A percentile compares a stretch with the other conserved stretches of the same genome.
Conservation (phyloP, 2,113 vertebrate genomes). For the Ploceus nigricollis region DNA sequence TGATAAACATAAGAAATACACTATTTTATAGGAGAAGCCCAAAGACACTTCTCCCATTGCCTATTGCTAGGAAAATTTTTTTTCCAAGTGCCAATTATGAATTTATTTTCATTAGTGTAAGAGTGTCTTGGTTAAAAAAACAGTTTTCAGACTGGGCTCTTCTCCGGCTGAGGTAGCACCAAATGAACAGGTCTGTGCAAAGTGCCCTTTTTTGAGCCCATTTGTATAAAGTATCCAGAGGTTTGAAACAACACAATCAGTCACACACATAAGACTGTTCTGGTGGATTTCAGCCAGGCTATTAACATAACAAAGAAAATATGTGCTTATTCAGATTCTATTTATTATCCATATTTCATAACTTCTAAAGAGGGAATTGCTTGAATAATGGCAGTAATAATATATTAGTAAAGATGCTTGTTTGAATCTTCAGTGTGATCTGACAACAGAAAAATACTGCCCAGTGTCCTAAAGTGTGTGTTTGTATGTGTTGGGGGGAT, state of each 20-base stretch:
- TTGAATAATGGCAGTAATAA: not conserved
- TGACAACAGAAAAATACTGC: not conserved
- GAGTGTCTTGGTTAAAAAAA: not conserved
- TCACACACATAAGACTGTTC: not conserved
- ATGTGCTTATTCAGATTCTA: slow-evolving; percentile 7
- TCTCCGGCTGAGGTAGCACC: not conserved
- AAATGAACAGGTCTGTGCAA: not conserved
- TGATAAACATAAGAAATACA: not conserved
- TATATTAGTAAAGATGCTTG: not conserved
- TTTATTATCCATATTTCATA: slow-evolving; percentile 17
- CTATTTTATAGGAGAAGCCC: not conserved
- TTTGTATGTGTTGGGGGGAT: not conserved
- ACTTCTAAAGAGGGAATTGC: not conserved
- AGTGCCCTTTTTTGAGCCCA: not conserved
- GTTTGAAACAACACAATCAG: not conserved
- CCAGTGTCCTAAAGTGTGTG: not conserved
- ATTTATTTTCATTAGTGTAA: not conserved
- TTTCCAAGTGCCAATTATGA: not conserved
- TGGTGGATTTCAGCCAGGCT: not conserved
- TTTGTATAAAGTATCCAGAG: not conserved
- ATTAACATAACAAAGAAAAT: slow-evolving; percentile 56
- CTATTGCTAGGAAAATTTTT: not conserved
- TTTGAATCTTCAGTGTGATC: not conserved
- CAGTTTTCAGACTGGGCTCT: not conserved
- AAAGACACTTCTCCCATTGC: not conserved